Base-by-base conservation (phyloP, 1,140 invertebrate genomes). In the Pissodes strobi region DNA sequence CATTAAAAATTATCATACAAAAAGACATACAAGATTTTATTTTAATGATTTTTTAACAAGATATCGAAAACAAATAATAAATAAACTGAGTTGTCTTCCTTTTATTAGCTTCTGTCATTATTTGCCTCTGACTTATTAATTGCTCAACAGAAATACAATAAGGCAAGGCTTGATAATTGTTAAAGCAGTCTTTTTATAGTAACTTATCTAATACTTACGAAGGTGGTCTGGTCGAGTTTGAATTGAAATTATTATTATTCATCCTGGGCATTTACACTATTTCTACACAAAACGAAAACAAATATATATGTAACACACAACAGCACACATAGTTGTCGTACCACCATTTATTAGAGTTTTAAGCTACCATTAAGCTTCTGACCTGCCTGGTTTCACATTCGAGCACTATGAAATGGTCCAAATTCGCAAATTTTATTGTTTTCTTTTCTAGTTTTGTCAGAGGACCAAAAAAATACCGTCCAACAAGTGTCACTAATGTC, bases 161-260 rank as follows among this genome's bases (percentile, higher is more conserved):
- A 27, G 22, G 48, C 25, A 51, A 48, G 45, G 45, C 45, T 6
- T 17, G 13, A 19, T 17, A 21, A 48, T 10, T 48, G 38, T 6
- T 46, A 43, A 8, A 12, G 12, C n/a, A n/a, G 30, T 55, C 52
- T 55, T 55, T 55, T 55, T 39, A 55, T 55, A 55, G 52, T n/a
- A 15, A 55, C 38, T 55, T 55, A 55, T 55, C 52, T 55, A 55
- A 55, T 55, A 55, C 52, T 55, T 19, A 55, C 52, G 52, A 55
- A 55, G 52, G 30, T 55, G 52, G 37, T 39, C 52, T 38, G 8
- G 52, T 19, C 52, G 52, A 55, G 52, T 6, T 39, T 39, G 52
- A 19, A 39, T 55, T 55, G 37, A 38, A 55, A 27, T 55, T 55
- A 27, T 55, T 51, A 51, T 51, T 51, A 51, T 51, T 55, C 52